Conservation (phyloP, 2,113 vertebrate genomes). For the Sciurus niger region DNA sequence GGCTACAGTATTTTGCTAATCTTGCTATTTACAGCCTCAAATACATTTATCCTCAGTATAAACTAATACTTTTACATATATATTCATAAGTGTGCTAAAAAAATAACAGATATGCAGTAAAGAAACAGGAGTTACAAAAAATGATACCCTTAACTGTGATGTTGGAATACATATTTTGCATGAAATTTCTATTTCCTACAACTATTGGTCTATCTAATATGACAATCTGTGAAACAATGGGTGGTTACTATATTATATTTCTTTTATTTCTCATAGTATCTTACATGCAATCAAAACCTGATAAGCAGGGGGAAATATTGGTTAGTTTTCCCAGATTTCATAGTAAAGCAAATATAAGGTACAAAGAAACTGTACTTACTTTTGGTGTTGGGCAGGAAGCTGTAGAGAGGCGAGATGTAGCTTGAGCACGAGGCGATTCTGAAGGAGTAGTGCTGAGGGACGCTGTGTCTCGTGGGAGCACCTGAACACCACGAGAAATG, state of each 20-base stretch:
- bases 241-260: slow-evolving; percentile 67
- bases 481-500: slow-evolving; percentile 99
- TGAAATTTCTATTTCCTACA: slow-evolving; percentile 71
- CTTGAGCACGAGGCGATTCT: slow-evolving; percentile 98
- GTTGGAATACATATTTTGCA: slow-evolving; percentile 55
- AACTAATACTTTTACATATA: slow-evolving; percentile 76
- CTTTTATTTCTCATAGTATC: slow-evolving; percentile 61
- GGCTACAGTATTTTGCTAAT: slow-evolving; percentile 71
- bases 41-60: slow-evolving; percentile 75
- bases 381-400: slow-evolving; percentile 99
- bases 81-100: slow-evolving; percentile 71
- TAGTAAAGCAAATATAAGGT: slow-evolving; percentile 54
- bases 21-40: slow-evolving; percentile 78
- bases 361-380: slow-evolving; percentile 91
- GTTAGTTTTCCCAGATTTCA: slow-evolving; percentile 69
- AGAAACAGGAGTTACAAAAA: slow-evolving; percentile 65
- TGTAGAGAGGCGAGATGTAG: slow-evolving; percentile 99
- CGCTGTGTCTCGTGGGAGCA: slow-evolving; percentile 98
- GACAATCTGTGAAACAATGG: slow-evolving; percentile 72
- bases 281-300: slow-evolving; percentile 85
- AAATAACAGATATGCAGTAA: slow-evolving; percentile 57
- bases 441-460: slow-evolving; percentile 99
- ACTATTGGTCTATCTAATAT: slow-evolving; percentile 66
- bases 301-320: slow-evolving; percentile 77
- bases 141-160: slow-evolving; percentile 40